Conservation (phyloP, 2,113 vertebrate genomes). For the Prolemur simus region DNA sequence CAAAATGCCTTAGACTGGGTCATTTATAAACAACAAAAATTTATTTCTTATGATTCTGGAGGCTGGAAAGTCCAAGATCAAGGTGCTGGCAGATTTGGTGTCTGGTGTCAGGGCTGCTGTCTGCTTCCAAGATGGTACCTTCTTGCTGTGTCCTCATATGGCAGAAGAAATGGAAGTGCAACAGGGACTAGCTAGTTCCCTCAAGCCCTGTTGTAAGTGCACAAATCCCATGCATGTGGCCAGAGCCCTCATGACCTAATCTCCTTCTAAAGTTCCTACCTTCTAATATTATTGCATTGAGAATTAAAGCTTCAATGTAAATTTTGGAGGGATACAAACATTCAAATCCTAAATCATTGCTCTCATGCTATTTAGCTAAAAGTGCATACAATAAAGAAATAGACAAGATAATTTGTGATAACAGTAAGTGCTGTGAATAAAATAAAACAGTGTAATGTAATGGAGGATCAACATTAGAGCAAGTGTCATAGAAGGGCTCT, state of each 20-base stretch:
- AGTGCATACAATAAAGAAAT: not conserved
- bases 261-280: not conserved
- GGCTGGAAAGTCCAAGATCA: not conserved
- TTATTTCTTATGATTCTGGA: not conserved
- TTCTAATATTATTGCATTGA: not conserved
- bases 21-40: not conserved
- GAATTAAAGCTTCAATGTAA: not conserved
- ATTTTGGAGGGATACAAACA: not conserved
- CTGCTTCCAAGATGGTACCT: not conserved
- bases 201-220: not conserved
- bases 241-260: not conserved
- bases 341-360: not conserved
- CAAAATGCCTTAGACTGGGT: not conserved
- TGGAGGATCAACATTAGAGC: not conserved
- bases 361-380: not conserved
- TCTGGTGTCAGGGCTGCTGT: not conserved
- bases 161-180: not conserved
- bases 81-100: too few species aligned
- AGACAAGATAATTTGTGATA: not conserved
- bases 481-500: not conserved
- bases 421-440: not conserved
- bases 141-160: not conserved
- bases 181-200: not conserved
- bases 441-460: not conserved
- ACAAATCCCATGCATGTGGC: not conserved